Percentiles rank a stretch among this genome's conserved stretches.
Evolutionary conservation across 1,140 invertebrate species (phyloP).

Genomic region (Leptonema lineaticorne): DNA sequence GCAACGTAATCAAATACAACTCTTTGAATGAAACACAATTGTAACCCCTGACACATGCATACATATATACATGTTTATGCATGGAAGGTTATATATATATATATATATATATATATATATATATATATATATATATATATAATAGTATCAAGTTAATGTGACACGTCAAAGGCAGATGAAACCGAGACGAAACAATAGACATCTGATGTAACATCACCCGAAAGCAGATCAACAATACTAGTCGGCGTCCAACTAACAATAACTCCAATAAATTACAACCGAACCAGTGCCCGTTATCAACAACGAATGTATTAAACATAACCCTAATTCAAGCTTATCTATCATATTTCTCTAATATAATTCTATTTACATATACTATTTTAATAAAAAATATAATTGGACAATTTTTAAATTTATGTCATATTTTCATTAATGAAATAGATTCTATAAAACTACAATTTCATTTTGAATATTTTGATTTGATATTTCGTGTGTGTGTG

Average conservation of each 20-base stretch:
- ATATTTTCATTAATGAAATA: too few species aligned
- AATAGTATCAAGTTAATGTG: slow-evolving; percentile 34
- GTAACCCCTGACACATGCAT: too few species aligned
- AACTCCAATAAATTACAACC: slow-evolving; percentile 27
- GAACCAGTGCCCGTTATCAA: neutral
- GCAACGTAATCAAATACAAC: too few species aligned
- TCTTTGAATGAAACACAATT: too few species aligned
- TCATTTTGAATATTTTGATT: too few species aligned
- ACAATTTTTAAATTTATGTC: too few species aligned
- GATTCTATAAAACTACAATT: too few species aligned
- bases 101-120: neutral
- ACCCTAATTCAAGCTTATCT: neutral
- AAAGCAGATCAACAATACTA: slow-evolving; percentile 8
- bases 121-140: neutral
- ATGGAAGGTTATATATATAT: neutral
- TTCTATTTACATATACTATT: too few species aligned
- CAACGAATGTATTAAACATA: neutral
- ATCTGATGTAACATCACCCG: slow-evolving; percentile 29
- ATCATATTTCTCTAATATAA: neutral
- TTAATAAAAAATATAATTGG: too few species aligned
- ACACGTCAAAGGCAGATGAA: slow-evolving; percentile 35
- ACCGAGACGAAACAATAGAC: slow-evolving; percentile 35
- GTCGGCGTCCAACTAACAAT: slow-evolving; percentile 22
- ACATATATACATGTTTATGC: neutral
- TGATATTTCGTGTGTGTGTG: too few species aligned